Conservation (phyloP, 2,888 invertebrate genomes). For the Stenchaetothrips biformis region DNA sequence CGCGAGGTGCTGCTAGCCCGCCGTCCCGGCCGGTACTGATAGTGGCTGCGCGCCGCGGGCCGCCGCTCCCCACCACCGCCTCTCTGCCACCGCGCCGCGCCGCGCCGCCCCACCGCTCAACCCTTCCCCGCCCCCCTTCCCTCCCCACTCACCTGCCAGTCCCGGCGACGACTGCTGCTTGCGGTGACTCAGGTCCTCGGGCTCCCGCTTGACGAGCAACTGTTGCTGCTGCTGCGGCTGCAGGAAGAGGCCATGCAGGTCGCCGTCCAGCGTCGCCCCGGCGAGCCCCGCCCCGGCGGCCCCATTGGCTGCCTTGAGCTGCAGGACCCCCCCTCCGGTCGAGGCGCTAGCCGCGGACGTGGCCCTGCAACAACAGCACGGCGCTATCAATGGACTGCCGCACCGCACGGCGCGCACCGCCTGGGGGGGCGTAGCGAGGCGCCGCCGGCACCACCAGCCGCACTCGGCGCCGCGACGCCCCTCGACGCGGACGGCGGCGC, state of each 20-base stretch:
- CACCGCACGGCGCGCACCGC: not conserved
- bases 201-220: conserved; percentile 70
- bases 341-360: conserved; percentile 48
- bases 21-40: conserved; percentile 52
- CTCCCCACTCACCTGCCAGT: conserved; percentile 22
- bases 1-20: conserved; percentile 50
- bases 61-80: not conserved
- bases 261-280: conserved; percentile 47
- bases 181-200: conserved; percentile 71
- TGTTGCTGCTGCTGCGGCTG: conserved; percentile 39
- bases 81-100: not conserved
- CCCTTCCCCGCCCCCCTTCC: not conserved
- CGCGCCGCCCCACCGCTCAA: not conserved
- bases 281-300: conserved; percentile 54
- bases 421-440: not conserved
- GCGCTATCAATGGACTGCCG: not conserved
- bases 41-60: conserved; percentile 47
- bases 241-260: conserved; percentile 53
- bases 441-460: not conserved
- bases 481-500: not conserved
- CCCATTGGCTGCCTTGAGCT: conserved; percentile 65
- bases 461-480: not conserved
- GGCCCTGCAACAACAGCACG: conserved; percentile 46
- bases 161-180: conserved; percentile 44
- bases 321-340: conserved; percentile 46